These are phyloP conservation scores for Aleadryas rufinucha DNA, from an alignment of 2,113 vertebrate genomes.

Conservation along the genomic window DNA sequence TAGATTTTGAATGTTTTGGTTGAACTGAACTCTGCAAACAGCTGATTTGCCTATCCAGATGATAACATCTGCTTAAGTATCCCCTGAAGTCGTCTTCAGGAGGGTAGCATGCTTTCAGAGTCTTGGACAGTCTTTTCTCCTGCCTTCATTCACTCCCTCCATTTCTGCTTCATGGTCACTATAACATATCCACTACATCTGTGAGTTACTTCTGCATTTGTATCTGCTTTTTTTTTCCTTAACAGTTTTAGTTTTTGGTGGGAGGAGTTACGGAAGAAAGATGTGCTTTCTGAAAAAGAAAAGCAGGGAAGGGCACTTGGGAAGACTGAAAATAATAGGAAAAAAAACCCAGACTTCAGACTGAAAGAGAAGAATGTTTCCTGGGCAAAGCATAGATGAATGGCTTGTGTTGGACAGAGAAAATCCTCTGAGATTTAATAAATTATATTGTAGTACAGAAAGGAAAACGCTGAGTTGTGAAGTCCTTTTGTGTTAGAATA, in stretches of 20 bases:
- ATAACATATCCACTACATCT: neutral
- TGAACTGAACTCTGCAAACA: neutral
- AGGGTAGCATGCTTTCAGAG: neutral
- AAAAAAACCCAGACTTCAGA: neutral
- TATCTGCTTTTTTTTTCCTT: neutral
- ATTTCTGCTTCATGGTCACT: neutral
- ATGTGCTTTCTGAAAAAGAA: neutral
- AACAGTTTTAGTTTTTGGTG: neutral
- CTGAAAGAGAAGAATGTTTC: neutral
- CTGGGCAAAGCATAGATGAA: neutral
- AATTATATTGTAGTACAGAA: neutral
- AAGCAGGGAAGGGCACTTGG: neutral
- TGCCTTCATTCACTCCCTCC: neutral
- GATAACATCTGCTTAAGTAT: neutral
- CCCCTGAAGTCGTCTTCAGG: neutral
- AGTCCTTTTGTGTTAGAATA: neutral
- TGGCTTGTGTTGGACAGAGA: neutral
- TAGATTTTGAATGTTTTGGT: neutral
- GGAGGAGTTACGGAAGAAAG: neutral
- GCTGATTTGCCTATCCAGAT: neutral
- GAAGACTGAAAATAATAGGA: neutral
- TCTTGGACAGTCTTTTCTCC: neutral
- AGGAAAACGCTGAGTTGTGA: neutral
- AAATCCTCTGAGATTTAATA: neutral
- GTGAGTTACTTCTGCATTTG: neutral